phyloP scores from a whole-genome alignment of 2,797 vertebrate species.

The Tamandua tetradactyla region DNA sequence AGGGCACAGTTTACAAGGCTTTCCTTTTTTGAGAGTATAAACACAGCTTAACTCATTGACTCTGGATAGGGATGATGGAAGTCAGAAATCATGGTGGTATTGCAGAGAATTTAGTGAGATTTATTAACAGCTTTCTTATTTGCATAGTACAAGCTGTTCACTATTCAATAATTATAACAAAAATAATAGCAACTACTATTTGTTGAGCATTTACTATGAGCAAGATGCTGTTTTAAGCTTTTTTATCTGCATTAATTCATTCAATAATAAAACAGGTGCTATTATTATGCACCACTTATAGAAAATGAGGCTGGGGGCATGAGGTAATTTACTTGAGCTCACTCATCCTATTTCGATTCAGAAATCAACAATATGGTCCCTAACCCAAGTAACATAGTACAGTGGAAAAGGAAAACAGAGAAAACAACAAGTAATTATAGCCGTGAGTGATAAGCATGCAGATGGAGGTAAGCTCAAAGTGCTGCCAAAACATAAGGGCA shows the following conservation, averaged over 20 bases:
- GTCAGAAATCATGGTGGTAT: neutral
- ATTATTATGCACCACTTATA: neutral
- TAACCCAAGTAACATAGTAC: neutral
- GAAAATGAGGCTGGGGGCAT: conserved; percentile 2
- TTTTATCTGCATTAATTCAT: neutral
- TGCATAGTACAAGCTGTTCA: conserved; percentile 8
- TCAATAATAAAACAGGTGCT: conserved; percentile 29
- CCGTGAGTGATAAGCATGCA: neutral
- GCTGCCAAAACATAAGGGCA: neutral
- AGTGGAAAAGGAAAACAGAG: conserved; percentile 12
- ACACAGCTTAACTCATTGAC: neutral
- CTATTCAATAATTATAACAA: neutral
- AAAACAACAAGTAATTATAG: neutral
- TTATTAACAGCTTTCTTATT: conserved; percentile 24
- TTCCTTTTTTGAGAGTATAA: conserved; percentile 1
- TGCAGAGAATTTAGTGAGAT: conserved; percentile 20
- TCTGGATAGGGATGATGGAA: neutral
- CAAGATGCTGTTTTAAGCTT: neutral
- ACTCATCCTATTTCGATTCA: conserved; percentile 31
- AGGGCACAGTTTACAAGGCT: neutral
- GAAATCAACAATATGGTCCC: conserved; percentile 19
- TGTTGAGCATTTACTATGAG: neutral
- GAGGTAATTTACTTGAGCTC: conserved; percentile 30
- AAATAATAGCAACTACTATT: neutral
- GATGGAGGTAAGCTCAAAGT: neutral